A percentile compares a stretch with the other conserved stretches of the same genome.
phyloP scores from a whole-genome alignment of 2,113 vertebrate species.

The Syrmaticus mikado region DNA sequence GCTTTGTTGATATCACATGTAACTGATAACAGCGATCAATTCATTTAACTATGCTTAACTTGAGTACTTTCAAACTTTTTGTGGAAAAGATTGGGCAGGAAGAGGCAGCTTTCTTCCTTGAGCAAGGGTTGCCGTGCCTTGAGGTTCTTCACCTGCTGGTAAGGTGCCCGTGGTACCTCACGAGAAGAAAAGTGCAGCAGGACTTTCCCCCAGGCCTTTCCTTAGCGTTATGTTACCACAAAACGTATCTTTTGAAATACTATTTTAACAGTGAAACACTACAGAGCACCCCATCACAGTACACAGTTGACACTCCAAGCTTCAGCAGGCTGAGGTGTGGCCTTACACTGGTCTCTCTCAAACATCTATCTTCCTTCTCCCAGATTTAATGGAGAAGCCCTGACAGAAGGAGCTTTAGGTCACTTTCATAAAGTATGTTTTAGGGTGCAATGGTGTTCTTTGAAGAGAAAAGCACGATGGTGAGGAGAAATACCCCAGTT shows the following conservation, averaged over 20 bases:
- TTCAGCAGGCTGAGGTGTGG: background rate
- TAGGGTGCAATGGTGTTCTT: background rate
- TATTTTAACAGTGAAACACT: background rate
- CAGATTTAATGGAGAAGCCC: background rate
- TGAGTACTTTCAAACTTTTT: background rate
- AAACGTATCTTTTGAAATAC: background rate
- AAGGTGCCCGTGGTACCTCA: background rate
- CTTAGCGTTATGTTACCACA: background rate
- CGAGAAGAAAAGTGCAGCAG: background rate
- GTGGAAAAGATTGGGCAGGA: background rate
- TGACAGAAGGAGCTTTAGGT: background rate
- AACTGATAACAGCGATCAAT: background rate
- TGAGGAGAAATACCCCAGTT: background rate
- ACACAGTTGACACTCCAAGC: background rate
- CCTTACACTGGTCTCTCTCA: background rate
- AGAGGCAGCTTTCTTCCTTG: background rate
- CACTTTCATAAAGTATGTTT: background rate
- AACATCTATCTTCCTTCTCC: fast-evolving
- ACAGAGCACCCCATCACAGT: background rate
- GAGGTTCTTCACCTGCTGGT: background rate
- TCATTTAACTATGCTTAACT: background rate
- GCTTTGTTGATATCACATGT: background rate
- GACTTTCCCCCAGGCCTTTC: background rate
- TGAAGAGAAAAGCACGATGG: background rate
- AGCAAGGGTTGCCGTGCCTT: background rate